These are phyloP conservation scores for Acanthurus leucopareius DNA, from an alignment of 2,797 vertebrate species.

Conservation along the genomic window DNA sequence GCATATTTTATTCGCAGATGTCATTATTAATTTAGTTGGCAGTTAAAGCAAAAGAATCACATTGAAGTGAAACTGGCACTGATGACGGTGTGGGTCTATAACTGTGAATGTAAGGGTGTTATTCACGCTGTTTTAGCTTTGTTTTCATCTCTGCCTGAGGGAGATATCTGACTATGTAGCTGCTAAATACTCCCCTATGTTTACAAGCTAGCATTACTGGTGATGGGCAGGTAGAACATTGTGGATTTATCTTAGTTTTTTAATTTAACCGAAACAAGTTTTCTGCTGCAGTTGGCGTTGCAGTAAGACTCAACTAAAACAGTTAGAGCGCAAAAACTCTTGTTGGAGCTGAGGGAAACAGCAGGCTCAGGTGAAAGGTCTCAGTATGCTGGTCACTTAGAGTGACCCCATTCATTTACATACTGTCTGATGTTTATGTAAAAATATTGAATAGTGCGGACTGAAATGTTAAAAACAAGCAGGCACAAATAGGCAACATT, in stretches of 20 bases:
- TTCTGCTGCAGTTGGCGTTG: background rate
- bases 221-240: background rate
- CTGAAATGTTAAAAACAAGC: no score
- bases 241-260: conserved; percentile 6
- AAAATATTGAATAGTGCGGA: no score
- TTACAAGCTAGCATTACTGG: background rate
- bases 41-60: conserved; percentile 34
- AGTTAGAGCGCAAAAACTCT: background rate
- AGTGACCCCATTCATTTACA: no score
- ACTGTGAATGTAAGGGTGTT: conserved; percentile 29
- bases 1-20: conserved; percentile 59
- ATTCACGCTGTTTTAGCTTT: background rate
- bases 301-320: background rate
- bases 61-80: conserved; percentile 21
- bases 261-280: background rate
- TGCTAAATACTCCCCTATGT: background rate
- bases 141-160: background rate
- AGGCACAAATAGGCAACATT: no score
- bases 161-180: background rate
- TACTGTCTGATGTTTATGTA: no score
- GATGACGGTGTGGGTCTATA: conserved; percentile 27
- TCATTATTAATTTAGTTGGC: conserved; percentile 54
- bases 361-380: no score
- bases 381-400: no score
- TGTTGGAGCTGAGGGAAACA: no score